Conservation (phyloP, 2,113 vertebrate species). For the Albula goreensis region DNA sequence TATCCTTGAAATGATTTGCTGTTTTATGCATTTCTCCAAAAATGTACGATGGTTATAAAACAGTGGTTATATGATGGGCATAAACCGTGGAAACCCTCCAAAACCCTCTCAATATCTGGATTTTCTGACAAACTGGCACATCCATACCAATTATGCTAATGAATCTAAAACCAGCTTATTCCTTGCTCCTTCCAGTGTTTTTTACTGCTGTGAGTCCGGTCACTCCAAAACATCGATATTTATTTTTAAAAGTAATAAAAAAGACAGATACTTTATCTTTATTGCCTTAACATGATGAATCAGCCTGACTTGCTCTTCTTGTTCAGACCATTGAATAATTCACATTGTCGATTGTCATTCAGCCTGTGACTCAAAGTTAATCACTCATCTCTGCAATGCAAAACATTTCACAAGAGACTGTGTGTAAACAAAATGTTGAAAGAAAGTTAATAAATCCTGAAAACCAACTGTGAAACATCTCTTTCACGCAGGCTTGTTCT, state of each 20-base stretch:
- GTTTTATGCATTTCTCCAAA: too few species aligned
- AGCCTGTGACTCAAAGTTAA: not conserved
- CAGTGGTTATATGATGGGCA: too few species aligned
- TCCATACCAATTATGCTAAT: too few species aligned
- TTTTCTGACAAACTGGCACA: too few species aligned
- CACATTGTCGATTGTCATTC: not conserved
- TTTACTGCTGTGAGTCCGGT: not conserved
- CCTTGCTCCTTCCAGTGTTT: not conserved
- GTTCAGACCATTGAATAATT: not conserved
- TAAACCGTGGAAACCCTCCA: too few species aligned
- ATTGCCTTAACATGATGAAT: not conserved
- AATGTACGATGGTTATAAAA: too few species aligned
- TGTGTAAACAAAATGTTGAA: not conserved
- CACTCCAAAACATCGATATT: constrained; percentile 14
- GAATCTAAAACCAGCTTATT: too few species aligned
- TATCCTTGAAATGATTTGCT: too few species aligned
- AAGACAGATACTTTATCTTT: not conserved
- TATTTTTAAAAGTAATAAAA: not conserved
- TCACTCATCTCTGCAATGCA: not conserved
- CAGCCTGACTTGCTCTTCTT: not conserved
- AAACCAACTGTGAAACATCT: not conserved
- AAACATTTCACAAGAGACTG: not conserved
- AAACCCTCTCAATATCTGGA: too few species aligned
- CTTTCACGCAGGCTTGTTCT: not conserved
- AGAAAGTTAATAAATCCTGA: not conserved